phyloP scores from a whole-genome alignment of 2,888 invertebrate species.

The Nymphalis polychloros region DNA sequence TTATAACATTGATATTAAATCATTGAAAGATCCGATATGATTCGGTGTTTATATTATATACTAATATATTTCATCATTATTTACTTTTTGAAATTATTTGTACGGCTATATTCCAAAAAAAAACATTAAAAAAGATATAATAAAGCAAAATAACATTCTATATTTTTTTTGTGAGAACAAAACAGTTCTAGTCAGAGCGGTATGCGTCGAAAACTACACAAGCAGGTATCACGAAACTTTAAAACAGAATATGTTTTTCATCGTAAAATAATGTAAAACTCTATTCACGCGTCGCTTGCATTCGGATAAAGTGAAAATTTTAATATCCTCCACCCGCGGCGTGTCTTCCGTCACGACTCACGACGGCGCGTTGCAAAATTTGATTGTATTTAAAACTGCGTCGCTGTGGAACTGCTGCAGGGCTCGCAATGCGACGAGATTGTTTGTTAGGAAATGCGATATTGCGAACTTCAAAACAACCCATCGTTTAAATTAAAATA shows the following conservation, averaged over 20 bases:
- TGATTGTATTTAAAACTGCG: not conserved
- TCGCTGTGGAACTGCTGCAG: not conserved
- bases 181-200: not conserved
- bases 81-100: no score
- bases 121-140: no score
- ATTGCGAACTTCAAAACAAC: no score
- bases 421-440: not conserved
- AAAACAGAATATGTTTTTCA: not conserved
- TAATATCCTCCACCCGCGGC: conserved; percentile 12
- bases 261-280: not conserved
- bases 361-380: not conserved
- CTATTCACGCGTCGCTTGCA: not conserved
- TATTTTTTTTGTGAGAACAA: no score
- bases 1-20: no score
- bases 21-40: no score
- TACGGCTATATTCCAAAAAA: no score
- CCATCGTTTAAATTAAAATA: no score
- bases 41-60: no score
- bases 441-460: no score
- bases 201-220: not conserved
- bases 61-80: no score
- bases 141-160: no score
- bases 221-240: conserved; percentile 2
- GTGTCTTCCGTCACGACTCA: conserved; percentile 12
- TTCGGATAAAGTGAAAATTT: conserved; percentile 11